Evolutionary conservation across 2,888 invertebrate genomes (phyloP), one percentile per base, ranked within the genome.

Genomic region (Unio delphinus): DNA sequence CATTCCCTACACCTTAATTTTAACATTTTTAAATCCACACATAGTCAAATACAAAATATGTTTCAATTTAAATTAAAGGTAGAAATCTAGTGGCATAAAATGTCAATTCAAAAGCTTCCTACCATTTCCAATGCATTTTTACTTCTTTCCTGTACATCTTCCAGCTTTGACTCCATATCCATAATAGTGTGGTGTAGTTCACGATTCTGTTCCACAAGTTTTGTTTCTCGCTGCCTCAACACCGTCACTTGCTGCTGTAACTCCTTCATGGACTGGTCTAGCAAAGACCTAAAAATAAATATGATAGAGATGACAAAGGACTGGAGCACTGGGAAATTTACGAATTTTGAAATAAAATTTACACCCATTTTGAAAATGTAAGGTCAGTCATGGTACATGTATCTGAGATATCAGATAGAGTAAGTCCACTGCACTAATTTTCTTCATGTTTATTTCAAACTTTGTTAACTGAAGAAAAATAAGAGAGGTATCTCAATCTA

Each of bases 171-270:
- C 71, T 88, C 87, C 30, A 87, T 73, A 72, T 88, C 88, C 28
- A 87, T 76, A 69, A 88, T 82, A 5, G 79, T 84, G 76, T 85
- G 87, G 69, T 87, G 87, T 30, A 88, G 75, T 23, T 87, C 84
- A 4, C 82, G 80, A 70, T 86, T 88, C 74, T 86, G 84, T 57
- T 79, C 76, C 26, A 79, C 73, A 5, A 84, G 73, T 61, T 84
- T 84, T 20, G 70, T 68, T 70, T 88, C 88, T n/a, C 85, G 74
- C 61, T 86, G 82, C 69, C 86, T 80, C 65, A 87, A 74, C 65
- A 83, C 73, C 3, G 80, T 68, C 60, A 87, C 80, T 72, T 87
- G 86, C 69, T 84, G 84, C 68, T 85, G 84, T 61, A 88, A 72
- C 68, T 87, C 86, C 57, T 78, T 74, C 17, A 83, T 81, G 5